Conservation (phyloP, 2,113 vertebrate genomes). For the Ia io region DNA sequence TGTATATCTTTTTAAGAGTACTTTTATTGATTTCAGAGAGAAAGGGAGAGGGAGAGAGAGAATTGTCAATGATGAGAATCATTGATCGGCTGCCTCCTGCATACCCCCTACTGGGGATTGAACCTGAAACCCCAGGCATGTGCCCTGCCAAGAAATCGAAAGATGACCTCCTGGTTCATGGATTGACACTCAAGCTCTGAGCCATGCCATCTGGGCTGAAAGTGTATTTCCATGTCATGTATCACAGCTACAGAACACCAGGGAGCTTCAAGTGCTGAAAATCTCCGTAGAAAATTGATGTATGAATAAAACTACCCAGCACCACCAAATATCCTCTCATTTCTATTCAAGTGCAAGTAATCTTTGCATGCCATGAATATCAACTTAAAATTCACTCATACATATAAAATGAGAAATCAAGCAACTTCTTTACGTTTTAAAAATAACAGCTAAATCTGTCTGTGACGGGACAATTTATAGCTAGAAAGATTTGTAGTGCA, state of each 20-base stretch:
- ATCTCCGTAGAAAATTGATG: neutral
- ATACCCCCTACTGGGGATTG: too few species aligned
- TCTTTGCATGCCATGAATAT: neutral
- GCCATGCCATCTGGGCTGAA: too few species aligned
- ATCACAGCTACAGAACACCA: neutral
- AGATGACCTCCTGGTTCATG: too few species aligned
- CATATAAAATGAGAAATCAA: neutral
- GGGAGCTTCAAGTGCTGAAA: neutral
- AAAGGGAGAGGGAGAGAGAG: too few species aligned
- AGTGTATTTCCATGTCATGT: neutral
- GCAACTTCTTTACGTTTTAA: neutral
- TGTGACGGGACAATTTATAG: neutral
- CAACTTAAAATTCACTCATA: conserved; percentile 32
- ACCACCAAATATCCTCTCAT: neutral
- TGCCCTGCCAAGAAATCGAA: too few species aligned
- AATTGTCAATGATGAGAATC: too few species aligned
- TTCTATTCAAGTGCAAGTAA: neutral
- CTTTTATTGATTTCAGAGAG: too few species aligned
- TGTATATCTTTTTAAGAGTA: neutral
- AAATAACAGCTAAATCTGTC: conserved; percentile 7
- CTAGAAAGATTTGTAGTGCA: neutral
- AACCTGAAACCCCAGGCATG: too few species aligned
- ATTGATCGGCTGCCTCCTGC: too few species aligned
- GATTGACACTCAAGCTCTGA: too few species aligned
- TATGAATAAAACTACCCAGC: neutral